These are phyloP conservation scores for Lucifuga dentata DNA, from an alignment of 2,113 vertebrate species.

Conservation along the genomic window DNA sequence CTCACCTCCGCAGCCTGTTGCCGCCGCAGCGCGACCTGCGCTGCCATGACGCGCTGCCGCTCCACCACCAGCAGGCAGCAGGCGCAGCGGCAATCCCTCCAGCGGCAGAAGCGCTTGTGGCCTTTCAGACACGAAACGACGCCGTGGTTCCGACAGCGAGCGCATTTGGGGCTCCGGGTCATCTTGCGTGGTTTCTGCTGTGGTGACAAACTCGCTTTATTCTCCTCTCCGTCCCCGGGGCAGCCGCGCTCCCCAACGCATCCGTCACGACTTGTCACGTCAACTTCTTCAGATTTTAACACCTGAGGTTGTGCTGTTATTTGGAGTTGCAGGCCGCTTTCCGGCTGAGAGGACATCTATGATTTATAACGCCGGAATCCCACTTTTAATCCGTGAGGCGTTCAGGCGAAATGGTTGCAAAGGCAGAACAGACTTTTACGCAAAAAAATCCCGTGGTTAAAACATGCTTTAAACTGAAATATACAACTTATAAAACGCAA, in stretches of 20 bases:
- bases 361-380: constrained; percentile 18
- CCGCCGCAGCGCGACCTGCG: constrained; percentile 86
- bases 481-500: neutral
- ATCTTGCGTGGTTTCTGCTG: constrained; percentile 72
- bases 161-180: constrained; percentile 86
- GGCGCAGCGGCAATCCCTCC: constrained; percentile 85
- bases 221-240: constrained; percentile 25
- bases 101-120: constrained; percentile 86
- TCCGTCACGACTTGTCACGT: constrained; percentile 75
- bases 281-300: constrained; percentile 63
- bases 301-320: constrained; percentile 41
- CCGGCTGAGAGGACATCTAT: constrained; percentile 78
- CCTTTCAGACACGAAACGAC: constrained; percentile 86
- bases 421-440: neutral
- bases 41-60: constrained; percentile 87
- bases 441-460: neutral
- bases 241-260: constrained; percentile 33
- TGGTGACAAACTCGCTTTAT: constrained; percentile 24
- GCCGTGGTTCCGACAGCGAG: constrained; percentile 86
- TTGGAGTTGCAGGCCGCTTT: constrained; percentile 66
- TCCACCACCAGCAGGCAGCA: constrained; percentile 86
- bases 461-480: neutral
- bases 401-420: neutral
- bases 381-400: constrained; percentile 21
- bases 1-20: constrained; percentile 84